Base-by-base conservation (phyloP, 2,113 vertebrate species). In the Colistium nudipinnis region DNA sequence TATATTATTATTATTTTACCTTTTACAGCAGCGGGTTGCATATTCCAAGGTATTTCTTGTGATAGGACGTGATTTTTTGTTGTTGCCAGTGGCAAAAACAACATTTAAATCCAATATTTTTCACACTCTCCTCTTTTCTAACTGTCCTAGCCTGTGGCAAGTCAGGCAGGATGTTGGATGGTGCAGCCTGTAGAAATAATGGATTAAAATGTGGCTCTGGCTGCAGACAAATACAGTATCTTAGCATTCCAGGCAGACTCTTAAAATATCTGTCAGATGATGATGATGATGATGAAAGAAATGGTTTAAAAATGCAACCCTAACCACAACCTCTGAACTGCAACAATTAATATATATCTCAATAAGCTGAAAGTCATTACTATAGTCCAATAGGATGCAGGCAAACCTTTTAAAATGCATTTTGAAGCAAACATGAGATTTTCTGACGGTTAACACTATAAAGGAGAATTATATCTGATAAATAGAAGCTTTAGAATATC, bases 31-130 rank as follows among this genome's bases (percentile, higher is more conserved):
- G 0, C 14, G 39, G 9, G 25, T 33, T 22, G n/a, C 3, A 33
- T 16, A 33, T 62, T 47, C 41, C 28, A 12, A 22, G 41, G 27
- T 45, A 16, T 61, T 61, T 61, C n/a, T 16, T 10, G 3, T 20
- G 39, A 44, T 61, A 24, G 10, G 59, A 61, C 16, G 24, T 12
- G n/a, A 9, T 60, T 19, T 33, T 27, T 28, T 45, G 30, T 17
- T n/a, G n/a, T n/a, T n/a, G n/a, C n/a, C n/a, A n/a, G 4, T 13
- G 28, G 41, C 13, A 22, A 61, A 47, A 33, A 7, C n/a, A 47
- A 61, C 41, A 61, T 61, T 61, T 33, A 61, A 61, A 61, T 45
- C 12, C 27, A 24, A 24, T 13, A 45, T 4, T 16, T n/a, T 28
- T 43, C 24, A 12, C 10, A 1, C 6, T 39, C 7, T 39, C 16